Evolutionary conservation across 2,888 invertebrate species (phyloP).

Genomic region (Aphidius colemani): DNA sequence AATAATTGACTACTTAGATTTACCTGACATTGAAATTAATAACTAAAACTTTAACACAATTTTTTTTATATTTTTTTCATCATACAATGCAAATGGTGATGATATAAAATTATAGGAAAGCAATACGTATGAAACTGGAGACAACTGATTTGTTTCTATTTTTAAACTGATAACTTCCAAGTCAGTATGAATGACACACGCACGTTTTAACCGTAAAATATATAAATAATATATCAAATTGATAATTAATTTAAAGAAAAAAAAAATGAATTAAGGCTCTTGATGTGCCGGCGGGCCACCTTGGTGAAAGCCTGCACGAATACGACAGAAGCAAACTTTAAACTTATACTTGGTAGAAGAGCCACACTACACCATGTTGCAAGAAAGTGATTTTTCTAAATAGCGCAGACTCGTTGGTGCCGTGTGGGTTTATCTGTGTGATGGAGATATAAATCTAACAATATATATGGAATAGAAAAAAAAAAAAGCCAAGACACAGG

Average conservation of each 20-base stretch:
- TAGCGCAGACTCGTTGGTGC: conserved; percentile 5
- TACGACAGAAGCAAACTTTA: conserved; percentile 16
- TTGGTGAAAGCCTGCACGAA: conserved; percentile 28
- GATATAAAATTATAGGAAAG: too few relatives aligned
- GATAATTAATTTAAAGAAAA: too few relatives aligned
- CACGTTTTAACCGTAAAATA: not conserved
- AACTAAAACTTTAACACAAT: too few relatives aligned
- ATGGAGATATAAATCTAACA: not conserved
- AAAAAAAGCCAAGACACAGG: too few relatives aligned
- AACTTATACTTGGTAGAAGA: conserved; percentile 10
- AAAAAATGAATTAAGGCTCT: not conserved
- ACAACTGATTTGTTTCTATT: too few relatives aligned
- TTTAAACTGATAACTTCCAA: too few relatives aligned
- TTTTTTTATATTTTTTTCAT: too few relatives aligned
- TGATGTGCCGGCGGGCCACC: conserved; percentile 16
- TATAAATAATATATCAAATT: not conserved
- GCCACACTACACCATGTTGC: conserved; percentile 12
- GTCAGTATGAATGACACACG: not conserved
- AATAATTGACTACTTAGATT: too few relatives aligned
- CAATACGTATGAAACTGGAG: too few relatives aligned
- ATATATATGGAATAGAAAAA: too few relatives aligned
- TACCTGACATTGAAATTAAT: too few relatives aligned
- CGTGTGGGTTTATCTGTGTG: conserved; percentile 6
- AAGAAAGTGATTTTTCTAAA: conserved; percentile 15
- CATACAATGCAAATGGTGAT: too few relatives aligned